phyloP scores from a whole-genome alignment of 2,888 invertebrate genomes.

The Mechanitis messenoides region DNA sequence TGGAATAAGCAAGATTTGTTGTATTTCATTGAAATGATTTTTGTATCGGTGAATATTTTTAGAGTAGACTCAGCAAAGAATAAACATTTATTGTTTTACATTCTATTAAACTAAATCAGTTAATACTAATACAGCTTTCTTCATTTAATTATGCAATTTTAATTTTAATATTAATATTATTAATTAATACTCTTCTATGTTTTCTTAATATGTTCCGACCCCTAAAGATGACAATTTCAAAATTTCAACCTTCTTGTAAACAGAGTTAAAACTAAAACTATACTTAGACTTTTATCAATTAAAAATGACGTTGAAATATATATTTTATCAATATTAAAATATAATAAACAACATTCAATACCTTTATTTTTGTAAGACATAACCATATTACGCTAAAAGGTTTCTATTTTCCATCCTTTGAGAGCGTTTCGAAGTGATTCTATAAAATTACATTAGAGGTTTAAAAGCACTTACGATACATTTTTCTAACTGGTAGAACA shows the following conservation, averaged over 20 bases:
- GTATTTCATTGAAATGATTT: not conserved
- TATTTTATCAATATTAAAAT: not conserved
- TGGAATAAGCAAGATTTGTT: constrained; percentile 3
- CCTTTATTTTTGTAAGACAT: not conserved
- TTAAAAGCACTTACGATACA: constrained; percentile 6
- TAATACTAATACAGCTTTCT: too few relatives aligned
- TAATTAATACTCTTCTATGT: too few relatives aligned
- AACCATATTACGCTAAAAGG: constrained; percentile 6
- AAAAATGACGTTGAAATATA: too few relatives aligned
- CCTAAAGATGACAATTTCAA: too few relatives aligned
- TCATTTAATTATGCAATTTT: too few relatives aligned
- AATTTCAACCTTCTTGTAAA: too few relatives aligned
- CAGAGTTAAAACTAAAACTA: too few relatives aligned
- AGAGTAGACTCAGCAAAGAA: not conserved
- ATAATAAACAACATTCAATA: not conserved
- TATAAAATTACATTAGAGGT: constrained; percentile 6
- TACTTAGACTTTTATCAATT: too few relatives aligned
- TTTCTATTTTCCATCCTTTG: constrained; percentile 3
- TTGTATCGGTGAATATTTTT: not conserved
- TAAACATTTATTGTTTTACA: not conserved
- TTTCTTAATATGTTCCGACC: too few relatives aligned
- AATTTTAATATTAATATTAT: too few relatives aligned
- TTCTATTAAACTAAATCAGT: too few relatives aligned
- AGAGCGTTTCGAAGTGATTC: constrained; percentile 6
- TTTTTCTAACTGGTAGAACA: not conserved